Conservation (phyloP, 2,797 vertebrate genomes). For the Euthynnus affinis region DNA sequence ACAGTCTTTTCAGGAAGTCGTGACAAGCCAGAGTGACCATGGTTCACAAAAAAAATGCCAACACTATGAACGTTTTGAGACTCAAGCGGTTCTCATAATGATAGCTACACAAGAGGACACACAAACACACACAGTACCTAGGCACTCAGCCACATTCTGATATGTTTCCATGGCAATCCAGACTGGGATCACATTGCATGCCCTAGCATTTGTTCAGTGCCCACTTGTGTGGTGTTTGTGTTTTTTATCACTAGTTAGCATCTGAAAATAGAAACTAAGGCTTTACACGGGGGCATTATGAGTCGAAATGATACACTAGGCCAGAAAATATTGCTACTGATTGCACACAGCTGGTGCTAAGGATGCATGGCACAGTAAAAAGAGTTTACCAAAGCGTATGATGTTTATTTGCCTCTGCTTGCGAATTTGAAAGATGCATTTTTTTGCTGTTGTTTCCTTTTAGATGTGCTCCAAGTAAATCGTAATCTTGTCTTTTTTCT, state of each 20-base stretch:
- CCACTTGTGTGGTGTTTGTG: conserved; percentile 80
- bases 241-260: conserved; percentile 78
- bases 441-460: conserved; percentile 26
- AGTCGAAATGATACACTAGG: conserved; percentile 66
- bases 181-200: conserved; percentile 77
- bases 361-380: conserved; percentile 57
- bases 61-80: conserved; percentile 39
- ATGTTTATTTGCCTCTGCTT: conserved; percentile 47
- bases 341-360: conserved; percentile 77
- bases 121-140: conserved; percentile 62
- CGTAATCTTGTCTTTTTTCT: conserved; percentile 16
- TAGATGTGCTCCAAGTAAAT: conserved; percentile 42
- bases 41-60: conserved; percentile 13
- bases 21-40: conserved; percentile 17
- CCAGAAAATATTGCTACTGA: conserved; percentile 64
- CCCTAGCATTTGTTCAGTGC: conserved; percentile 80
- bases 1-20: conserved; percentile 24
- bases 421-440: conserved; percentile 1
- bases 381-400: conserved; percentile 36
- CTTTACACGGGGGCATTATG: conserved; percentile 64
- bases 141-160: conserved; percentile 78
- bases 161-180: conserved; percentile 85
- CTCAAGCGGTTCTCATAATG: conserved; percentile 52
- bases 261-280: conserved; percentile 82
- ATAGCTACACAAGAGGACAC: conserved; percentile 48